Evolutionary conservation across 1,140 invertebrate species (phyloP).

Genomic region (Babylonia areolata): DNA sequence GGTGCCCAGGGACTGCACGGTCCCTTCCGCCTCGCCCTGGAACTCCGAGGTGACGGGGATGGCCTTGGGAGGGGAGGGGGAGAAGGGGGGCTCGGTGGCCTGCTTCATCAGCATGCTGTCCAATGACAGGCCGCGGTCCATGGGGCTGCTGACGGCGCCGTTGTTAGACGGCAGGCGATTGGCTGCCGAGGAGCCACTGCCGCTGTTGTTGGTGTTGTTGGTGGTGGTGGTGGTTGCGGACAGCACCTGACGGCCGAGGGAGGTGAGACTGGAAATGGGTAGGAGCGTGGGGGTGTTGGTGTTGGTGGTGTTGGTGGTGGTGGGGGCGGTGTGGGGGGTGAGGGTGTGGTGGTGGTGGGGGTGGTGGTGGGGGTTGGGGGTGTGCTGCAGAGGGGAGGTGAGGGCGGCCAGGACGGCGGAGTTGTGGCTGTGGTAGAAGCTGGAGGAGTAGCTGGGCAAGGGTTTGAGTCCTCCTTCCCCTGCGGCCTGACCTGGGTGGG

Average conservation of each 20-base stretch:
- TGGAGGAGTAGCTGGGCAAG: neutral
- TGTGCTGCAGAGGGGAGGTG: neutral
- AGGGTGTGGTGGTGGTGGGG: neutral
- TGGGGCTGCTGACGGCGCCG: neutral
- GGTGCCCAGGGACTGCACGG: slow-evolving; percentile 33
- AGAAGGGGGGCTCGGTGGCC: slow-evolving; percentile 46
- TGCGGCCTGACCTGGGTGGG: neutral
- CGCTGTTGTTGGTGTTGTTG: too few relatives aligned
- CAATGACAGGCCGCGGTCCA: slow-evolving; percentile 39
- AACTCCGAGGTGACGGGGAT: slow-evolving; percentile 44
- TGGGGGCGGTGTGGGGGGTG: slow-evolving; percentile 3
- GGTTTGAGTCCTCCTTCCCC: neutral
- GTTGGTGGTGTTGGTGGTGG: too few relatives aligned
- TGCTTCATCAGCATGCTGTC: slow-evolving; percentile 47
- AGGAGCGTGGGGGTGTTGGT: neutral
- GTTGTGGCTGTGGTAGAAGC: neutral
- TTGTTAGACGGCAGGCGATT: slow-evolving; percentile 39
- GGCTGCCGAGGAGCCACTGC: too few relatives aligned
- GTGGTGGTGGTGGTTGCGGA: too few relatives aligned
- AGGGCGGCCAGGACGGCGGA: slow-evolving; percentile 4
- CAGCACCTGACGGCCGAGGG: slow-evolving; percentile 32
- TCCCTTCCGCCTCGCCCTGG: slow-evolving; percentile 39
- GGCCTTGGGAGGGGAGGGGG: slow-evolving; percentile 54
- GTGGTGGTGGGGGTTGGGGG: neutral
- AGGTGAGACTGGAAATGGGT: slow-evolving; percentile 43